Conservation (phyloP, 2,797 vertebrate species). For the Ctenopoma kingsleyae region DNA sequence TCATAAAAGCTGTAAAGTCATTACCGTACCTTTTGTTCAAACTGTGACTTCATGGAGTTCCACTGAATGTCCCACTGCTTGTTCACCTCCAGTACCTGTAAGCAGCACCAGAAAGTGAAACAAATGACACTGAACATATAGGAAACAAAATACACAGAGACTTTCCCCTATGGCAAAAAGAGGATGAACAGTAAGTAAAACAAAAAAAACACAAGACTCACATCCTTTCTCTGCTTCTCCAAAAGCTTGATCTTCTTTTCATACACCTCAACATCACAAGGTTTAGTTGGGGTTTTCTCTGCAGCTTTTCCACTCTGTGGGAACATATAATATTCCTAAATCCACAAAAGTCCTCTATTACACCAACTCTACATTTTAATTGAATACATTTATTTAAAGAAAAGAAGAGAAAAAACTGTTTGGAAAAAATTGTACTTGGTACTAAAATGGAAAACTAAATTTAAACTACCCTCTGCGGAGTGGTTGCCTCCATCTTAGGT, state of each 20-base stretch:
- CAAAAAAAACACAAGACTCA: slow-evolving; percentile 75
- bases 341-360: slow-evolving; percentile 42
- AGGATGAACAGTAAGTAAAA: slow-evolving; percentile 53
- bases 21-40: slow-evolving; percentile 95
- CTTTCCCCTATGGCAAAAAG: slow-evolving; percentile 70
- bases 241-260: slow-evolving; percentile 98
- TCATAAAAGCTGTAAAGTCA: slow-evolving; percentile 61
- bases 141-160: slow-evolving; percentile 63
- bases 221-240: slow-evolving; percentile 97
- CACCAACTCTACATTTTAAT: background rate
- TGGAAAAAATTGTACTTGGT: background rate
- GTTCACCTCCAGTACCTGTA: slow-evolving; percentile 97
- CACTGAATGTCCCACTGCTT: slow-evolving; percentile 99
- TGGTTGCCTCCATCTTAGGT: slow-evolving; percentile 81
- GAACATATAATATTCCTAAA: slow-evolving; percentile 57
- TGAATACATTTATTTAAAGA: too few relatives aligned
- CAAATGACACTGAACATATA: slow-evolving; percentile 56
- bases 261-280: slow-evolving; percentile 85
- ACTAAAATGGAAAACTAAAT: background rate
- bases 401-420: background rate
- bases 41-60: slow-evolving; percentile 98
- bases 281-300: slow-evolving; percentile 84
- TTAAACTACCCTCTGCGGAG: slow-evolving; percentile 84
- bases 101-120: slow-evolving; percentile 55
- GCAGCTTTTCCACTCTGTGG: slow-evolving; percentile 82